Evolutionary conservation across 2,888 invertebrate genomes (phyloP), one percentile per base, ranked within the genome.

Genomic region (Apodemia duryi): DNA sequence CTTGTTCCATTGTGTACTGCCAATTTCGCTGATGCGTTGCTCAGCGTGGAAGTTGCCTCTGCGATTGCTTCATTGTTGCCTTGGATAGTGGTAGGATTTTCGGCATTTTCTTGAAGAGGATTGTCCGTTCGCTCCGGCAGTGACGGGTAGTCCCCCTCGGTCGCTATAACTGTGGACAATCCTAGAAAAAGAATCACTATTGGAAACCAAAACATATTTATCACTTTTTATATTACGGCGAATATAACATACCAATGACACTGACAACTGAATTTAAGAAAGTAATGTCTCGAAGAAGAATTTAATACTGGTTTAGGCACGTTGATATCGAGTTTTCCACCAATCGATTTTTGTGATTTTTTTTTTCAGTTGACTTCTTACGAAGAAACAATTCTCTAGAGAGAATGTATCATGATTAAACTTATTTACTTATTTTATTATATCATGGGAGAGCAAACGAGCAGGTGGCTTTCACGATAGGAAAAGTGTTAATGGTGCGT

Each of bases 1-100:
- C 66, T 69, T 43, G 63, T 63, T 41, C 68, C 63, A 13, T 62
- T 62, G 13, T n/a, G 43, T 28, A 43, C 43, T 41, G 28, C 6
- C 10, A 62, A 3, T 4, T 57, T 29, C n/a, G 0, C 13, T 5
- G 46, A n/a, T 13, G 13, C 1, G 46, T 13, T 46, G 46, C 9
- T 13, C 13, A n/a, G 13, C 5, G 46, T 1, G 5, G 46, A n/a
- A 32, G 32, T 32, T 10, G 57, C 32, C 4, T 32, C 57, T 9
- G 10, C 11, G 10, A 29, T 32, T 5, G 57, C 2, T 29, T 57
- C 29, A 10, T 32, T 29, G 29, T 32, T 32, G 32, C 32, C 57
- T 32, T 57, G 57, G 29, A 32, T 4, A 6, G 46, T 46, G 5
- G 46, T 46, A 46, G 57, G 29, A 57, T 57, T 57, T 2, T 57